A percentile compares a stretch with the other conserved stretches of the same genome.
Evolutionary conservation across 2,888 invertebrate genomes (phyloP).

Genomic region (Candidula unifasciata): DNA sequence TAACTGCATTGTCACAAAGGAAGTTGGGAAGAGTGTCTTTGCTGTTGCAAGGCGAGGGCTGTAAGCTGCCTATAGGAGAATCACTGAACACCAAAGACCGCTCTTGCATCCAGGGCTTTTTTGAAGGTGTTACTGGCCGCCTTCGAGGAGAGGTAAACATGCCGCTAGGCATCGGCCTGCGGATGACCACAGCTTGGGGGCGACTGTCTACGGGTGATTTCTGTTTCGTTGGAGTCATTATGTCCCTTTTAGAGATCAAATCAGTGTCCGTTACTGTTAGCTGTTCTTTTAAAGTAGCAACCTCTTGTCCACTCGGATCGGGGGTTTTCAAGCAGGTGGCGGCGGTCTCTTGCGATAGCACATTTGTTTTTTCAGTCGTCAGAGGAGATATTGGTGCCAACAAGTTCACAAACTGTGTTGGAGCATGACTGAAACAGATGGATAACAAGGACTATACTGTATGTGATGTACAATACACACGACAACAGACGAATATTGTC

Average conservation of each 20-base stretch:
- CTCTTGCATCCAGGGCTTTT: slow-evolving; percentile 43
- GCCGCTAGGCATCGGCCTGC: slow-evolving; percentile 50
- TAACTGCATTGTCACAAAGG: not conserved
- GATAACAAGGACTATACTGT: too few species aligned
- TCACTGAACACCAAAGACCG: slow-evolving; percentile 54
- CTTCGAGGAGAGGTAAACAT: slow-evolving; percentile 52
- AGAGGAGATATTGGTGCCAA: slow-evolving; percentile 24
- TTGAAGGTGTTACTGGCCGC: slow-evolving; percentile 44
- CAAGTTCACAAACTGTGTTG: not conserved
- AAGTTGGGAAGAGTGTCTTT: slow-evolving; percentile 1
- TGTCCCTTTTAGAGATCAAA: slow-evolving; percentile 1
- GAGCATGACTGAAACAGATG: not conserved
- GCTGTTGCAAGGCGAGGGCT: slow-evolving; percentile 33
- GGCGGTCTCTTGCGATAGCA: slow-evolving; percentile 5
- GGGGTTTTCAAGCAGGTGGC: slow-evolving; percentile 13
- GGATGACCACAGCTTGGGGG: slow-evolving; percentile 55
- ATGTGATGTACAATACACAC: too few species aligned
- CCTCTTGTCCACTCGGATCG: not conserved
- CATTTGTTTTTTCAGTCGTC: slow-evolving; percentile 32
- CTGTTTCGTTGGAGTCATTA: not conserved
- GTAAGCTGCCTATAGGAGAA: slow-evolving; percentile 54
- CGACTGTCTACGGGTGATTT: not conserved
- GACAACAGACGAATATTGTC: too few species aligned
- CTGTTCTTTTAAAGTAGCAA: slow-evolving; percentile 4
- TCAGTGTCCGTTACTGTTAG: slow-evolving; percentile 25